Conservation (phyloP, 1,140 invertebrate genomes). For the Penaeus japonicus region DNA sequence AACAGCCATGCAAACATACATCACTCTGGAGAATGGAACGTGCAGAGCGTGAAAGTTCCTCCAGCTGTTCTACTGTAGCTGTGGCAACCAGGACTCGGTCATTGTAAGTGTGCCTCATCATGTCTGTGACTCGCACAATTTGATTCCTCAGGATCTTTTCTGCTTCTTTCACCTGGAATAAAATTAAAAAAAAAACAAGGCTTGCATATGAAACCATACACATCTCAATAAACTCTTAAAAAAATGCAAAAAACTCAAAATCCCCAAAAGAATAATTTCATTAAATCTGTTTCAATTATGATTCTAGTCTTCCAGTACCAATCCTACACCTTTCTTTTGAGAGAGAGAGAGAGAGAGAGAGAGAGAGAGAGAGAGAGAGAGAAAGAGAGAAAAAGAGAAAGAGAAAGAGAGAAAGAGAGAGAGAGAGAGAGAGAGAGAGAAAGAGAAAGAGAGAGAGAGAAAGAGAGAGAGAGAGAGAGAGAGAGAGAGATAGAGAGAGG, state of each 20-base stretch:
- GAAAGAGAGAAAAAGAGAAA: no score
- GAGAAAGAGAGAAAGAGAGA: no score
- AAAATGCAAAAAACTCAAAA: background rate
- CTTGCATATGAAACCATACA: background rate
- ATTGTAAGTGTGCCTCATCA: background rate
- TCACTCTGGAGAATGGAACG: constrained; percentile 7
- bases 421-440: no score
- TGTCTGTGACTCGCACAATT: background rate
- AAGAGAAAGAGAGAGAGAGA: no score
- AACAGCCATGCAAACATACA: background rate
- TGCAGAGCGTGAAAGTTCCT: background rate
- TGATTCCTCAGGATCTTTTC: background rate
- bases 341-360: no score
- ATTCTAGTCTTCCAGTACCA: no score
- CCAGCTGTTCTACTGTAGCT: constrained; percentile 11
- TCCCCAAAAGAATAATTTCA: background rate
- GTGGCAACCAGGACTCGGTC: constrained; percentile 19
- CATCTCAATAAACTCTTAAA: no score
- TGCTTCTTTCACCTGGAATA: constrained; percentile 10
- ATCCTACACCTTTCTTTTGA: no score
- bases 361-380: no score
- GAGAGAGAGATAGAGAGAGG: background rate
- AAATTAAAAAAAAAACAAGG: background rate
- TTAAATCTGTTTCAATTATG: no score
- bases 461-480: no score